Percentiles rank a stretch among this genome's conserved stretches.
Evolutionary conservation across 1,140 invertebrate genomes (phyloP).

Genomic region (Nephila pilipes): DNA sequence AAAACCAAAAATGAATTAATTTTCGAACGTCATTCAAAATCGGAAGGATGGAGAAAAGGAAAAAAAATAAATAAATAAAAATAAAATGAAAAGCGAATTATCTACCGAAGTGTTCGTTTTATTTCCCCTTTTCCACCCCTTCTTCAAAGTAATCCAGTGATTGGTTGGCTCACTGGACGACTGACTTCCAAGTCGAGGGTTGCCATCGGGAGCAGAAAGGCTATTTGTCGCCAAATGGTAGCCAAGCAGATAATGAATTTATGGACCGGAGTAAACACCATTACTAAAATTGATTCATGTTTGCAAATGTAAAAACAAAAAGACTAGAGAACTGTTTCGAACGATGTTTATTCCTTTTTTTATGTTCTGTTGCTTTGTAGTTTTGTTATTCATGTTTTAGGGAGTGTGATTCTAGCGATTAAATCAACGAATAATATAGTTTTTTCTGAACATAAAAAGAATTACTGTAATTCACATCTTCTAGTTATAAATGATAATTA

Average conservation of each 20-base stretch:
- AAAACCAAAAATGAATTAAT: constrained; percentile 64
- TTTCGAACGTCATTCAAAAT: constrained; percentile 57
- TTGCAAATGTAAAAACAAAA: constrained; percentile 44
- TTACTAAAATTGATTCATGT: constrained; percentile 66
- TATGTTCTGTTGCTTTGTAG: not conserved
- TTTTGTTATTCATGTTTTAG: not conserved
- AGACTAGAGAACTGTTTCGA: not conserved
- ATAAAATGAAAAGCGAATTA: constrained; percentile 42
- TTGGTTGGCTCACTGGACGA: constrained; percentile 52
- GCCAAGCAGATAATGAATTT: constrained; percentile 68
- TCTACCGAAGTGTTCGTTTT: constrained; percentile 31
- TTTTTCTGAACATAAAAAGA: not conserved
- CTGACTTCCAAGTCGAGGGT: constrained; percentile 45
- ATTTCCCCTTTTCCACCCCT: not conserved
- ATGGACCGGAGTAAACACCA: constrained; percentile 43
- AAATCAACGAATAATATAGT: not conserved
- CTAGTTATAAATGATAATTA: not conserved
- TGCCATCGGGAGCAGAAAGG: constrained; percentile 18
- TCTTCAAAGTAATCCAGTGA: constrained; percentile 45
- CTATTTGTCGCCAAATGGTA: constrained; percentile 42
- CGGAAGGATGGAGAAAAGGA: not conserved
- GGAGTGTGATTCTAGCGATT: not conserved
- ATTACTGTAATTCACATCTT: not conserved
- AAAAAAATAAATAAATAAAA: not conserved
- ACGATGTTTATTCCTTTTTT: not conserved